Evolutionary conservation across 2,113 vertebrate species (phyloP), one percentile per base, ranked within the genome.

Genomic region (Caranx melampygus): DNA sequence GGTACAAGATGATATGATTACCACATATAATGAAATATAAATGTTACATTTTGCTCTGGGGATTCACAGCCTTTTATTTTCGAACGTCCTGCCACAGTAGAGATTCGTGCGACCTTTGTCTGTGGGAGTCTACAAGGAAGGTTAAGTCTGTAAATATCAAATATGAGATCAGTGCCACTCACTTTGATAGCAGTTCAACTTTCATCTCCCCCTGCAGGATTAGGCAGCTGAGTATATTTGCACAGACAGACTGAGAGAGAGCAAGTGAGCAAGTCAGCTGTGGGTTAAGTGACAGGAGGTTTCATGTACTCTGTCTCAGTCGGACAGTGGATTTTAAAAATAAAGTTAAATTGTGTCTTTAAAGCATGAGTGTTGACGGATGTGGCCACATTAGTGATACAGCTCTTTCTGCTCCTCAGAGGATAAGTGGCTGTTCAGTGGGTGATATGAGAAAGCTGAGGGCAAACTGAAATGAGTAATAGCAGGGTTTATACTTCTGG

Each of bases 121-220:
- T 63, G 40, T 26, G 18, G 1, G 45, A 13, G 45, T 54, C 45
- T 81, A 61, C 77, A 86, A 74, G 84, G 26, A 81, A 68, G 35
- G 37, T 47, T 21, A 72, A 64, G 69, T 72, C 73, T 57, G 59
- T 66, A 59, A 70, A 83, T 90, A 81, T 84, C 33, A 86, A 74
- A 86, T 74, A 78, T 71, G 68, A 78, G 75, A 76, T 70, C 52
- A 54, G 74, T 37, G 33, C 26, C 76, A 86, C 68, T 86, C 69
- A 70, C 47, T 85, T 47, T 87, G 67, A 92, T 68, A 66, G 78
- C 75, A 63, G 57, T 85, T 84, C 62, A 68, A 80, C 59, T 79
- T 35, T 52, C 33, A 37, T 68, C 49, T 37, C 3, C 16, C 7
- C 15, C 49, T 0, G 20, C 4, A 68, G 64, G 72, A 85, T 78